Evolutionary conservation across 2,888 invertebrate genomes (phyloP).

Genomic region (Thymelicus sylvestris): DNA sequence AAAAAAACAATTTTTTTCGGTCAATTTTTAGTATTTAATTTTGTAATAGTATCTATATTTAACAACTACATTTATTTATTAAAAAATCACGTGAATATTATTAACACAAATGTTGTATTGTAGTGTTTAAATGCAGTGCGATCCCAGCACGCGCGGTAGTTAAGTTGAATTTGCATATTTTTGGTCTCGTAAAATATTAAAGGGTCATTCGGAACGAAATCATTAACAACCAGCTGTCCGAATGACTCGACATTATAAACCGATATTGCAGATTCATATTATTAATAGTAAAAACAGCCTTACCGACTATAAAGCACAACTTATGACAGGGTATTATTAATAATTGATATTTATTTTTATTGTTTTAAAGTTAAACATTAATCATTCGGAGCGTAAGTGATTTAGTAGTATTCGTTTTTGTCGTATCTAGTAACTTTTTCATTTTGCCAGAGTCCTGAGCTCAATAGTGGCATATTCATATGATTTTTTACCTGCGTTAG

Average conservation of each 20-base stretch:
- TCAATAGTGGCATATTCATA: neutral
- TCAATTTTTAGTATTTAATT: too few species aligned
- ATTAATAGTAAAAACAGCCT: conserved; percentile 4
- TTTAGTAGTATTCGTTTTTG: too few species aligned
- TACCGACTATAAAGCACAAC: neutral
- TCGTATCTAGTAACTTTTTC: too few species aligned
- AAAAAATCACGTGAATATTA: too few species aligned
- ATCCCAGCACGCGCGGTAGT: too few species aligned
- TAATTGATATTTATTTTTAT: neutral
- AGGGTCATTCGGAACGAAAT: conserved; percentile 1
- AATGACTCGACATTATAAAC: neutral
- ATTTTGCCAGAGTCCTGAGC: too few species aligned
- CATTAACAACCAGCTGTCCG: neutral
- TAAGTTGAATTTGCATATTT: neutral
- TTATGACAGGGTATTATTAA: neutral
- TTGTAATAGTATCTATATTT: too few species aligned
- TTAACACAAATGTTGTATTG: too few species aligned
- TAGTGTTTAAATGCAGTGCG: too few species aligned
- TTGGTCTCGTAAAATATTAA: neutral
- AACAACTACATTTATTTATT: too few species aligned
- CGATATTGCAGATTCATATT: neutral
- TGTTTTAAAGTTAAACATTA: neutral
- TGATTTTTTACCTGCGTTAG: neutral
- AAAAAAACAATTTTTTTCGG: too few species aligned
- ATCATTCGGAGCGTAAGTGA: too few species aligned